Percentiles rank a stretch among this genome's conserved stretches.
These are phyloP conservation scores for Siniperca chuatsi DNA, from an alignment of 2,113 vertebrate genomes.

Conservation along the genomic window DNA sequence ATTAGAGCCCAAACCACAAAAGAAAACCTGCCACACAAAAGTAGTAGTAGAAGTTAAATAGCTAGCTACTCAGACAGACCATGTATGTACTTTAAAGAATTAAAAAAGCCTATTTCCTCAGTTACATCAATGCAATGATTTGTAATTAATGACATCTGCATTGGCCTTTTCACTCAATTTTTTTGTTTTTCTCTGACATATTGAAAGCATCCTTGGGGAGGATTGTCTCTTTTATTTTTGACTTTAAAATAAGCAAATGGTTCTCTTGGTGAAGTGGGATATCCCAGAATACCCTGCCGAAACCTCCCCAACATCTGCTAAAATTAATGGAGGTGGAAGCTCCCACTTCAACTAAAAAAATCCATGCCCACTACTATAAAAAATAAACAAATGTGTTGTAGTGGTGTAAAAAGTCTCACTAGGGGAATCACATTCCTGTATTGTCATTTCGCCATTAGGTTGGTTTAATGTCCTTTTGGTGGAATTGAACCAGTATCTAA, in stretches of 20 bases:
- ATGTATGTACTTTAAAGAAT: no score
- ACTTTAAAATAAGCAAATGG: background rate
- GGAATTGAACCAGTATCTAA: background rate
- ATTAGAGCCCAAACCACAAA: no score
- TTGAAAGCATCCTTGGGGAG: background rate
- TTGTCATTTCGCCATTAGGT: background rate
- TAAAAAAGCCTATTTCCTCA: no score
- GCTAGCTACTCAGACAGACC: no score
- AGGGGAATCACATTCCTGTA: background rate
- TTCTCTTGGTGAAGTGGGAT: background rate
- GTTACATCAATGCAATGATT: background rate
- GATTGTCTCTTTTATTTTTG: background rate
- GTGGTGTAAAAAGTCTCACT: background rate
- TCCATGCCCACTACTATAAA: background rate
- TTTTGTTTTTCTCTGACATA: background rate
- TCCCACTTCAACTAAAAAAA: constrained; percentile 30
- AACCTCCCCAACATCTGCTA: background rate
- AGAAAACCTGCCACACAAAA: no score
- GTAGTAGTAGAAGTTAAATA: no score
- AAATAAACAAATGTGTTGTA: background rate
- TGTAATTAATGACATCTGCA: no score
- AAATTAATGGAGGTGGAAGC: constrained; percentile 39
- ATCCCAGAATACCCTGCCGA: constrained; percentile 18
- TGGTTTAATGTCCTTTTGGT: background rate
- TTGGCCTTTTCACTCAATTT: background rate